A percentile compares a stretch with the other conserved stretches of the same genome.
Conservation (phyloP, 2,113 vertebrate species). For the Saccopteryx leptura region DNA sequence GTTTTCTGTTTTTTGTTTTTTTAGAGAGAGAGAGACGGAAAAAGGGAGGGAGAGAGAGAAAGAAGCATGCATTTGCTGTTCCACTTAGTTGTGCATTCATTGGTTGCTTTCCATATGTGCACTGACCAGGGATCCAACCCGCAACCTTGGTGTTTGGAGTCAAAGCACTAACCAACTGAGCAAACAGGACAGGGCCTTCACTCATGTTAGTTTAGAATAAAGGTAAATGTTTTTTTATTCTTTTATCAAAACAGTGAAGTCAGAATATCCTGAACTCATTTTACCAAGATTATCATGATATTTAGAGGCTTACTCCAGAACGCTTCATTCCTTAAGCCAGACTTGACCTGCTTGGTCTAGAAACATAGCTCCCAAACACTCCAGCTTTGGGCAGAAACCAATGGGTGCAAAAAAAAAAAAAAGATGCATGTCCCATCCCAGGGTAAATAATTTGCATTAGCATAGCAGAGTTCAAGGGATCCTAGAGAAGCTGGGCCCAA, state of each 20-base stretch:
- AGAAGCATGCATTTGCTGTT: too few species aligned
- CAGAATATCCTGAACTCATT: constrained; percentile 37
- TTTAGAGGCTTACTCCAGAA: neutral
- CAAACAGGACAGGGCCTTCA: neutral
- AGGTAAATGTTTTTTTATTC: constrained; percentile 20
- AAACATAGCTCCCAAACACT: neutral
- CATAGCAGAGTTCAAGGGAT: neutral
- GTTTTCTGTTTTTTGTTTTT: too few species aligned
- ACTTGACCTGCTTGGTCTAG: neutral
- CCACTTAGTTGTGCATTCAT: too few species aligned
- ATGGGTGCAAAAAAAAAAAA: neutral
- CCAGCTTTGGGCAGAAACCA: neutral
- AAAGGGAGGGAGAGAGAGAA: too few species aligned
- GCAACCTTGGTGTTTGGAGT: too few species aligned
- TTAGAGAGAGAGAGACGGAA: too few species aligned
- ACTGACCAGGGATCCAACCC: too few species aligned
- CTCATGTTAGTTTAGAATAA: constrained; percentile 17
- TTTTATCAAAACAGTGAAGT: neutral
- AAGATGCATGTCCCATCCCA: neutral
- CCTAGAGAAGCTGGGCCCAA: neutral
- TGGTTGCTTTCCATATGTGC: too few species aligned
- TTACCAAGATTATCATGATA: neutral
- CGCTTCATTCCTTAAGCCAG: neutral
- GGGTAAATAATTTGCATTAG: neutral
- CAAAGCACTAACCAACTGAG: too few species aligned